These are phyloP conservation scores for Nephrotoma guestfalica DNA, from an alignment of 2,888 invertebrate genomes.

Conservation along the genomic window DNA sequence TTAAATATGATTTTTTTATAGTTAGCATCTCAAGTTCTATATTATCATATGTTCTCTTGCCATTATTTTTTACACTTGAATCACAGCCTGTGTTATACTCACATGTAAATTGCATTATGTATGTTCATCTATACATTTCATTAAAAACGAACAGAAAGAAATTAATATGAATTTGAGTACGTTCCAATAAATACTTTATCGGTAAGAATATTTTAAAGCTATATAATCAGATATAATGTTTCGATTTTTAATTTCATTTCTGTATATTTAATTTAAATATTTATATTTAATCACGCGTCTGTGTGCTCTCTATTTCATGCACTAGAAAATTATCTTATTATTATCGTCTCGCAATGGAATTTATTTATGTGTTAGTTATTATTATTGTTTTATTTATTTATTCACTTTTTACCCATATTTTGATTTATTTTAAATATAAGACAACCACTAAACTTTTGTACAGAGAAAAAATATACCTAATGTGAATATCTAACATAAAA, in stretches of 20 bases:
- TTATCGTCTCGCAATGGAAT: not conserved
- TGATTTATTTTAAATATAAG: not conserved
- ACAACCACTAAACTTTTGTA: not conserved
- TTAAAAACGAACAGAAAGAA: not conserved
- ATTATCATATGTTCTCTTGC: no score
- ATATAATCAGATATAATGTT: not conserved
- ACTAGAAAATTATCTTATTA: not conserved
- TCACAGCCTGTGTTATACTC: no score
- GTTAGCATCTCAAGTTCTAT: no score
- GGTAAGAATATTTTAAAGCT: no score
- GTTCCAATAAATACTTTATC: not conserved
- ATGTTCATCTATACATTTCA: no score
- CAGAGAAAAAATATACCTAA: not conserved
- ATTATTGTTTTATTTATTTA: not conserved
- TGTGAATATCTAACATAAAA: not conserved
- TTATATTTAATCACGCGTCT: constrained; percentile 2
- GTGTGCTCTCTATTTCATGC: constrained; percentile 3
- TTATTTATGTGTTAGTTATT: not conserved
- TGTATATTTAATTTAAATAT: not conserved
- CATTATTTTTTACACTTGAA: no score
- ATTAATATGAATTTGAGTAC: not conserved
- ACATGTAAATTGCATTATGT: no score
- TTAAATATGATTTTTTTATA: no score
- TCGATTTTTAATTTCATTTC: not conserved
- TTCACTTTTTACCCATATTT: not conserved